Evolutionary conservation across 2,888 invertebrate genomes (phyloP), one percentile per base, ranked within the genome.

Genomic region (Sinhomidia bicolor): DNA sequence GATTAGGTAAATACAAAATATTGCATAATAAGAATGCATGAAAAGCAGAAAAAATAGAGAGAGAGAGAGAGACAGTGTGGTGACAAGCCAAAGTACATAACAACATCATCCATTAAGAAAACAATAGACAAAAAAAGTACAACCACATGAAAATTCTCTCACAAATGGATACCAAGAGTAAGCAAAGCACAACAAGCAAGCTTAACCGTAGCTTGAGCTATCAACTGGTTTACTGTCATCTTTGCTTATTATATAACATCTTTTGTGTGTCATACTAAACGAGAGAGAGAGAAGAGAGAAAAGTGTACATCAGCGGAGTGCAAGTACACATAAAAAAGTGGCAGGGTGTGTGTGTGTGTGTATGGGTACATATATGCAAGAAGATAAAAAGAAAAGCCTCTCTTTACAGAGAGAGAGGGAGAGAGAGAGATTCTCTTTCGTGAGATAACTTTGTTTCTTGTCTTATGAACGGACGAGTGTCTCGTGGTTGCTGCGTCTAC

Each of bases 151-250:
- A 32, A n/a, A 23, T 26, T 7, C 17, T 3, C 57, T 7, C 20
- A 20, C n/a, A 57, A 12, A 57, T n/a, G n/a, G n/a, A n/a, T n/a
- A n/a, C n/a, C n/a, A n/a, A n/a, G n/a, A n/a, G n/a, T n/a, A n/a
- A n/a, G n/a, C n/a, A n/a, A n/a, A n/a, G n/a, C 17, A 17, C n/a
- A 23, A 60, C 26, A 60, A 68, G n/a, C n/a, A 78, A 29, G 44
- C 80, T 62, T 80, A 62, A 62, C 62, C 62, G 62, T 44, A 62
- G 62, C 62, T 60, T 36, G 76, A 62, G 51, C 68, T 68, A 36
- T 44, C 54, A 82, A 47, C 68, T 82, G 29, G 71, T 68, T 68
- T 62, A 14, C 54, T 82, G 82, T 68, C 82, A 68, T 29, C 36
- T 82, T 17, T 17, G 32, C 54, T 82, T 54, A 71, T 32, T 29